These are phyloP conservation scores for Columbina picui DNA, from an alignment of 2,113 vertebrate genomes.

Conservation along the genomic window DNA sequence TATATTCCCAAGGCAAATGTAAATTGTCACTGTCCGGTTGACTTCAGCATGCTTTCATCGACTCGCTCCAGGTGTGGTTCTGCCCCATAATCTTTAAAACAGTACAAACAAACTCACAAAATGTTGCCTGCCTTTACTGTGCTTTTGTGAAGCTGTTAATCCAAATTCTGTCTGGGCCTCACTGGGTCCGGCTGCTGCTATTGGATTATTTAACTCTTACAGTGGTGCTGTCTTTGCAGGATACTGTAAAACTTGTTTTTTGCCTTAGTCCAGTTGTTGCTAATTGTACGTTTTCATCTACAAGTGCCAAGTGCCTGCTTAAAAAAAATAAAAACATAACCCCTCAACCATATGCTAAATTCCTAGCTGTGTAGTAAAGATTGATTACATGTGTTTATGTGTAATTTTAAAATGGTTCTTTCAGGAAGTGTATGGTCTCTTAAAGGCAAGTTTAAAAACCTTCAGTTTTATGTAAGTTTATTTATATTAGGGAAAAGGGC, in stretches of 20 bases:
- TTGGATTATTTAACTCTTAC: background rate
- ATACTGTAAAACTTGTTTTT: slow-evolving; percentile 1
- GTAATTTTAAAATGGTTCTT: slow-evolving; percentile 73
- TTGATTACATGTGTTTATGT: slow-evolving; percentile 74
- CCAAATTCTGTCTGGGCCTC: background rate
- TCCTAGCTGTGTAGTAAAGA: slow-evolving; percentile 62
- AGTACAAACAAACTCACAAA: background rate
- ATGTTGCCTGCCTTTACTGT: background rate
- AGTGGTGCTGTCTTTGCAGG: background rate
- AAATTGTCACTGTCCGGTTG: background rate
- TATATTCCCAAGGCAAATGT: background rate
- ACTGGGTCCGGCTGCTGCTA: background rate
- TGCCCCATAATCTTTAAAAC: background rate
- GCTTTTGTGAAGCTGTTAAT: background rate
- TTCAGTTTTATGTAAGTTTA: slow-evolving; percentile 72
- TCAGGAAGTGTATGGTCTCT: slow-evolving; percentile 76
- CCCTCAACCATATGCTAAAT: slow-evolving; percentile 25
- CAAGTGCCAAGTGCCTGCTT: slow-evolving; percentile 14
- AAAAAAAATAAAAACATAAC: background rate
- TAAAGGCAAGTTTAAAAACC: slow-evolving; percentile 74
- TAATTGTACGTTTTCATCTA: slow-evolving; percentile 12
- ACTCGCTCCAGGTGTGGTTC: background rate
- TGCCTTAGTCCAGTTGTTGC: background rate
- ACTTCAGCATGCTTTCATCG: background rate
- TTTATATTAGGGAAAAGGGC: slow-evolving; percentile 61